phyloP scores from a whole-genome alignment of 2,888 invertebrate species.

The Pheosia gnoma region DNA sequence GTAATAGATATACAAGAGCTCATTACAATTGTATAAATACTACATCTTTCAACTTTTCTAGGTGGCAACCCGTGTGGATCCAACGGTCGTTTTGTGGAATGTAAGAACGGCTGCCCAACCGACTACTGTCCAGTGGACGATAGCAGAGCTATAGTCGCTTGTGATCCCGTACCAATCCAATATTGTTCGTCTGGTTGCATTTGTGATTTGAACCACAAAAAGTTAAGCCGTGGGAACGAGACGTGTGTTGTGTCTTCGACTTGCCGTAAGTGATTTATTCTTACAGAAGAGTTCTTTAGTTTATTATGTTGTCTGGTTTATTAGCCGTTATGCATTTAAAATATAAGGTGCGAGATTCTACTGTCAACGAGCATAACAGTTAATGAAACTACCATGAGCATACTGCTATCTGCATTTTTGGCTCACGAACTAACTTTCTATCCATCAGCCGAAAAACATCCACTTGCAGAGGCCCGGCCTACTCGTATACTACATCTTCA shows the following conservation, averaged over 20 bases:
- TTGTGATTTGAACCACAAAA: conserved; percentile 41
- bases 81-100: conserved; percentile 40
- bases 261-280: conserved; percentile 38
- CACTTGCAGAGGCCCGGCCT: no score
- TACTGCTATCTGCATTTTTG: no score
- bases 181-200: conserved; percentile 43
- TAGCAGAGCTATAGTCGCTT: conserved; percentile 25
- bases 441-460: no score
- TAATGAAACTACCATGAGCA: no score
- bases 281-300: no score
- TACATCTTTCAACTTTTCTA: conserved; percentile 12
- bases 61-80: conserved; percentile 47
- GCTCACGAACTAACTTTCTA: no score
- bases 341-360: no score
- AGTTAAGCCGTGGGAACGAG: conserved; percentile 31
- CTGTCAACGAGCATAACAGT: no score
- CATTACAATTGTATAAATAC: background rate
- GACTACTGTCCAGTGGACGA: conserved; percentile 48
- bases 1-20: background rate
- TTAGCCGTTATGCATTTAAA: no score
- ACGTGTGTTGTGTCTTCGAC: conserved; percentile 42
- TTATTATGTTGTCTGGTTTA: no score
- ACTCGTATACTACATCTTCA: no score
- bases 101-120: conserved; percentile 35
- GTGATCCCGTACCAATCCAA: conserved; percentile 27